Base-by-base conservation (phyloP, 2,888 invertebrate genomes). In the Cheilosia variabilis region DNA sequence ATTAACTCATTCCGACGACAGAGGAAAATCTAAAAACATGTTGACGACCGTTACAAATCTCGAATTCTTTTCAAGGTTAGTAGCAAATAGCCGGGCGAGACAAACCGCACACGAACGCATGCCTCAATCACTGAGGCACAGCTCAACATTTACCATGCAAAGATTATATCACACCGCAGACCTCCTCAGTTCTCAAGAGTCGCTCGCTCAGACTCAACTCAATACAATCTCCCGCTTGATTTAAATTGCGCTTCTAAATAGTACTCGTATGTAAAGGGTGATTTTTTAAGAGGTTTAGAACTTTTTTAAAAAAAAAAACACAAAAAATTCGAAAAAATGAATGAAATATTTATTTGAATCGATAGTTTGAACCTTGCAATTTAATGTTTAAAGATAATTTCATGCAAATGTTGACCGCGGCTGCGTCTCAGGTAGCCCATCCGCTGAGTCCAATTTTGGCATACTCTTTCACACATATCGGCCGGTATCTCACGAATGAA, bases 101-200 rank as follows among this genome's bases (percentile, higher is more conserved):
- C 19, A 27, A 68, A 58, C 13, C 15, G 47, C 31, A 17, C 13
- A 43, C 57, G 47, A 57, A 34, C 57, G 69, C 58, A 69, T 57
- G 22, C 58, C 58, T 69, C 58, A 58, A 69, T 19, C 47, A 58
- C 24, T 24, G 52, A 24, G 22, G 60, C 27, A 41, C 41, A 53
- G 72, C 72, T 73, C 72, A 73, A 73, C 43, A 55, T 63, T 73
- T 55, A 52, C 22, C 43, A 45, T 73, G 60, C 52, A 57, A 27
- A 69, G 62, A 73, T 62, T 62, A 62, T 72, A 72, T 62, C 60
- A 62, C 72, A 73, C 24, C 45, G 71, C 41, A 68, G 62, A 73
- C 72, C 62, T 62, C 72, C 62, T 63, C 62, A 41, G 60, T 31
- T 57, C 17, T 47, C 45, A 43, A 31, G 60, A 34, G 71, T 24